phyloP scores from a whole-genome alignment of 2,797 vertebrate genomes.

The Eulemur coronatus region DNA sequence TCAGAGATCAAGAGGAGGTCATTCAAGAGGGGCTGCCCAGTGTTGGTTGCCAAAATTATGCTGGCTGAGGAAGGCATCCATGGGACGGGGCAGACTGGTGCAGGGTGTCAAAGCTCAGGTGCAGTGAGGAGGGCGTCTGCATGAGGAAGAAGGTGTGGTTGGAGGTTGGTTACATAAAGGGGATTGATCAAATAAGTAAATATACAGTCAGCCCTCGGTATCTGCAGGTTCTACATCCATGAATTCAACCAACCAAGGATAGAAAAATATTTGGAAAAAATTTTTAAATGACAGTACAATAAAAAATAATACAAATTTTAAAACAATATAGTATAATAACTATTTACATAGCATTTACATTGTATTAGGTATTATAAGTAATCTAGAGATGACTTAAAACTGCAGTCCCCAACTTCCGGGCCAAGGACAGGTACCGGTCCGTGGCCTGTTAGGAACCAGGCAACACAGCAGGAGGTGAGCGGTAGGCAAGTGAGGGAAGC shows the following conservation, averaged over 20 bases:
- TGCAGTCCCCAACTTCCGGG: no score
- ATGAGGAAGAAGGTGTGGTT: neutral
- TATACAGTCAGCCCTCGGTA: neutral
- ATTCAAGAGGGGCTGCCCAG: neutral
- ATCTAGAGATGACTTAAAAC: neutral
- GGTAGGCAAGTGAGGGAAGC: no score
- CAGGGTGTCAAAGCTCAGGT: neutral
- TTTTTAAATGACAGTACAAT: neutral
- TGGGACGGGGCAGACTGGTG: no score
- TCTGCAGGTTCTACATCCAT: neutral
- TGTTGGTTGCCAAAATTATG: neutral
- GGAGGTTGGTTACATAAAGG: neutral
- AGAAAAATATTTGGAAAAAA: neutral
- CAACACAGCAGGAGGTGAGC: no score
- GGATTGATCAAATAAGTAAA: neutral
- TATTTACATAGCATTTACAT: neutral
- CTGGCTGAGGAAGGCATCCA: neutral
- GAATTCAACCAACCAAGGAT: neutral
- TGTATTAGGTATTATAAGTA: neutral
- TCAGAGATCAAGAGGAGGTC: neutral
- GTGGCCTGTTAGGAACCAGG: no score
- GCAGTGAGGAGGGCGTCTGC: neutral
- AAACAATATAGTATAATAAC: neutral
- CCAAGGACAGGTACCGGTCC: no score
- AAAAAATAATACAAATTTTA: neutral